These are phyloP conservation scores for Crotalus horridus DNA, from an alignment of 2,113 vertebrate species.

Conservation along the genomic window DNA sequence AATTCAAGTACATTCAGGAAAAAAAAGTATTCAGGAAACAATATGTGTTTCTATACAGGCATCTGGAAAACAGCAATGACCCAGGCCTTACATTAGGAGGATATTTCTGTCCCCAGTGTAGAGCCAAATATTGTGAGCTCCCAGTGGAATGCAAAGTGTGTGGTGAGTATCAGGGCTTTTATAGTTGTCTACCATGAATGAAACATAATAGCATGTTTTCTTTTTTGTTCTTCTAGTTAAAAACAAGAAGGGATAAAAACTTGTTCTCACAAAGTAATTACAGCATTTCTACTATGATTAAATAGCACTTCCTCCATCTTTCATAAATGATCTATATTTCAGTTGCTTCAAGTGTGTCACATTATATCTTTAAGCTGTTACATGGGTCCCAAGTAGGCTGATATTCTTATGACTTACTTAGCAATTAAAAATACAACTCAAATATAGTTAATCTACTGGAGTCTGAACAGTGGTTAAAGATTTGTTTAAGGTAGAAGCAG, in stretches of 20 bases:
- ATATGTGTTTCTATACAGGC: constrained; percentile 62
- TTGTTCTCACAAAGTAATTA: not conserved
- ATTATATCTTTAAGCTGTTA: not conserved
- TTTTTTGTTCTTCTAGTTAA: not conserved
- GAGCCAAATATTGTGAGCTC: constrained; percentile 91
- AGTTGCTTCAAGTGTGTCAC: not conserved
- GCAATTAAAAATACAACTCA: not conserved
- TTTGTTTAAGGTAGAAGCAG: not conserved
- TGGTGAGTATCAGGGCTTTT: constrained; percentile 73
- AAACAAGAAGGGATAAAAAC: not conserved
- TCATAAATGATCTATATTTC: not conserved
- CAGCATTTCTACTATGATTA: not conserved
- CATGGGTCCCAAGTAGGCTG: not conserved
- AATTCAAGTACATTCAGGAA: not conserved
- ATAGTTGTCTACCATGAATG: not conserved
- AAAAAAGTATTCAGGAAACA: not conserved
- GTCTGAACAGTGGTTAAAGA: not conserved
- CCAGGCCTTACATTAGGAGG: constrained; percentile 86
- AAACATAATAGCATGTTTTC: not conserved
- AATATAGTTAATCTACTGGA: not conserved
- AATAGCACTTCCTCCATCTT: not conserved
- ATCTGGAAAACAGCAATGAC: constrained; percentile 80
- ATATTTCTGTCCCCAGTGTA: constrained; percentile 95
- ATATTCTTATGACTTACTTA: not conserved
- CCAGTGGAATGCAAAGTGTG: constrained; percentile 98